Percentiles rank a stretch among this genome's conserved stretches.
These are phyloP conservation scores for Ophion obscuratus DNA, from an alignment of 2,888 invertebrate genomes.

Conservation along the genomic window DNA sequence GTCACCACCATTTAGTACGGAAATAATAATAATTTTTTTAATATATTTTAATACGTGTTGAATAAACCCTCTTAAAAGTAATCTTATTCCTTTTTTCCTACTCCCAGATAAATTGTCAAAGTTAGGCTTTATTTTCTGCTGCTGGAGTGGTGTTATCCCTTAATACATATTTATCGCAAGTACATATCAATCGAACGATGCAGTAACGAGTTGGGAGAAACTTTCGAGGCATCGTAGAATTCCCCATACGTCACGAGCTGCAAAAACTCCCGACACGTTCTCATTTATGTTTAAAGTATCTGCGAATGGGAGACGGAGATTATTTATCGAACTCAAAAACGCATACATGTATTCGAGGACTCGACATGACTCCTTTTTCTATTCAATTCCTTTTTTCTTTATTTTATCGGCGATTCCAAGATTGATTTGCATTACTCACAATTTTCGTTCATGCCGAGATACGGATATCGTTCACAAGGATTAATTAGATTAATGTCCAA, in stretches of 20 bases:
- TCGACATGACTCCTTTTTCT: not conserved
- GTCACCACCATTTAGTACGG: too few relatives aligned
- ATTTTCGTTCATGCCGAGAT: conserved; percentile 90
- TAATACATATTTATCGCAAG: not conserved
- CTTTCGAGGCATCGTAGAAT: conserved; percentile 94
- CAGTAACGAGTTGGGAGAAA: conserved; percentile 85
- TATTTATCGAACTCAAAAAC: not conserved
- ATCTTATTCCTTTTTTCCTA: too few relatives aligned
- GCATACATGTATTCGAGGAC: not conserved
- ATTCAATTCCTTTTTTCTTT: not conserved
- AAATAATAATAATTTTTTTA: too few relatives aligned
- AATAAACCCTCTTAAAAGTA: too few relatives aligned
- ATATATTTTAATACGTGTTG: too few relatives aligned
- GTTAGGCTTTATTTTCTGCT: too few relatives aligned
- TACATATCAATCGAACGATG: conserved; percentile 50
- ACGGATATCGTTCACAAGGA: conserved; percentile 88
- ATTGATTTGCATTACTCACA: conserved; percentile 86
- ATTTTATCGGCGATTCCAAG: too few relatives aligned
- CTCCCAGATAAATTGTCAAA: too few relatives aligned
- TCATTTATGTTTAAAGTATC: conserved; percentile 74
- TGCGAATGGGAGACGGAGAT: conserved; percentile 54
- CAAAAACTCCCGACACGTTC: conserved; percentile 68
- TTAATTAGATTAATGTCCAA: conserved; percentile 86
- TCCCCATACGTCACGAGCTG: conserved; percentile 90
- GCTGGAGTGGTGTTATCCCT: too few relatives aligned